phyloP scores from a whole-genome alignment of 2,797 vertebrate species.

The Furcifer pardalis region DNA sequence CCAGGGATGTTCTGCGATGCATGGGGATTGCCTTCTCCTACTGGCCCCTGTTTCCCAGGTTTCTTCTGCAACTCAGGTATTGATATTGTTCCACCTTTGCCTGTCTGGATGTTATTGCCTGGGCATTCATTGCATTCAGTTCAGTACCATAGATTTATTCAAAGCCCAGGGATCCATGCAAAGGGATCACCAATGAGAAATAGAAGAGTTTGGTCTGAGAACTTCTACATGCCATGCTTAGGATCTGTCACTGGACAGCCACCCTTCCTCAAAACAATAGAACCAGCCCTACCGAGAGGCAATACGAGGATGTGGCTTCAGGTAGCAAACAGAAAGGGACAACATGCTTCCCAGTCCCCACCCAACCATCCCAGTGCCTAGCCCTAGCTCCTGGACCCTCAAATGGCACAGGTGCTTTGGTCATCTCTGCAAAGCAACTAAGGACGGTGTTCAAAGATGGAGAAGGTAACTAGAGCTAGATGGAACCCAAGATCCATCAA shows the following conservation, averaged over 20 bases:
- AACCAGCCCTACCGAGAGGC: no score
- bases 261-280: background rate
- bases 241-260: no score
- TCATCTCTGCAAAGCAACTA: no score
- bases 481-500: no score
- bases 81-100: background rate
- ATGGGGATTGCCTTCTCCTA: constrained; percentile 83
- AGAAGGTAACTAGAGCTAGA: no score
- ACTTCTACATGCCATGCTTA: background rate
- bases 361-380: background rate
- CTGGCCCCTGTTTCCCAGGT: constrained; percentile 83
- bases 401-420: no score
- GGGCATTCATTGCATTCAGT: background rate
- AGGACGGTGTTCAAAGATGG: background rate
- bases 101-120: no score
- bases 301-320: no score
- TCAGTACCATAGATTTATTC: background rate
- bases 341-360: no score
- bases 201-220: background rate
- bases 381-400: background rate
- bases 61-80: constrained; percentile 88
- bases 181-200: background rate
- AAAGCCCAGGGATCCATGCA: no score
- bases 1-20: constrained; percentile 86
- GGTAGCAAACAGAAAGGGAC: no score